A percentile compares a stretch with the other conserved stretches of the same genome.
phyloP scores from a whole-genome alignment of 2,888 invertebrate species.

The Latrodectus elegans region DNA sequence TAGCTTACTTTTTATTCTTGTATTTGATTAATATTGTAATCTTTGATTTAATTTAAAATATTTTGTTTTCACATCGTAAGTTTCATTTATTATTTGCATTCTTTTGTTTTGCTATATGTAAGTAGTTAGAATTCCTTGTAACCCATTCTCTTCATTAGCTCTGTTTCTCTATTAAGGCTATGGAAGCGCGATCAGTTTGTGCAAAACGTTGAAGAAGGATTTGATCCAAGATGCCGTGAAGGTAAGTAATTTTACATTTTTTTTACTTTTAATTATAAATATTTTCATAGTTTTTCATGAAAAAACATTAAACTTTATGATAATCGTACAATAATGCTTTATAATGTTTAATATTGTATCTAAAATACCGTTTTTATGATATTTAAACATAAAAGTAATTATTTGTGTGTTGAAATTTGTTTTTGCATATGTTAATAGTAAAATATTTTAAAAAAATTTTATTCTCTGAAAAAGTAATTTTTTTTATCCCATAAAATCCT shows the following conservation, averaged over 20 bases:
- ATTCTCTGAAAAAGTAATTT: too few relatives aligned
- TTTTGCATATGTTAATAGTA: too few relatives aligned
- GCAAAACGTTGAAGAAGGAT: slow-evolving; percentile 86
- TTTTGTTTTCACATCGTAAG: neutral
- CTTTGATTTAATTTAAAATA: neutral
- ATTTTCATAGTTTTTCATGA: too few relatives aligned
- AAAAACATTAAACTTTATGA: too few relatives aligned
- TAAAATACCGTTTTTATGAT: too few relatives aligned
- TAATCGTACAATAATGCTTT: too few relatives aligned
- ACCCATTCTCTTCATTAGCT: neutral
- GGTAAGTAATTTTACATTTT: slow-evolving; percentile 74
- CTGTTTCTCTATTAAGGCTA: slow-evolving; percentile 55
- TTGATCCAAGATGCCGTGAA: slow-evolving; percentile 82
- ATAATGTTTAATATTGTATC: too few relatives aligned
- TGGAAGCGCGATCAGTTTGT: slow-evolving; percentile 89
- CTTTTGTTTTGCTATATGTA: slow-evolving; percentile 7
- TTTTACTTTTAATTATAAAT: neutral
- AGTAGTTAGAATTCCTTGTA: slow-evolving; percentile 10
- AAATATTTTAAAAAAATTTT: too few relatives aligned
- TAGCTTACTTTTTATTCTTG: neutral
- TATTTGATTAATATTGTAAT: neutral
- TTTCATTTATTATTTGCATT: neutral
- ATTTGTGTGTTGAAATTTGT: too few relatives aligned
- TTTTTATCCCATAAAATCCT: too few relatives aligned
- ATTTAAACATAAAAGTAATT: too few relatives aligned